phyloP scores from a whole-genome alignment of 1,140 invertebrate species.

The Ceratosolen solmsi region DNA sequence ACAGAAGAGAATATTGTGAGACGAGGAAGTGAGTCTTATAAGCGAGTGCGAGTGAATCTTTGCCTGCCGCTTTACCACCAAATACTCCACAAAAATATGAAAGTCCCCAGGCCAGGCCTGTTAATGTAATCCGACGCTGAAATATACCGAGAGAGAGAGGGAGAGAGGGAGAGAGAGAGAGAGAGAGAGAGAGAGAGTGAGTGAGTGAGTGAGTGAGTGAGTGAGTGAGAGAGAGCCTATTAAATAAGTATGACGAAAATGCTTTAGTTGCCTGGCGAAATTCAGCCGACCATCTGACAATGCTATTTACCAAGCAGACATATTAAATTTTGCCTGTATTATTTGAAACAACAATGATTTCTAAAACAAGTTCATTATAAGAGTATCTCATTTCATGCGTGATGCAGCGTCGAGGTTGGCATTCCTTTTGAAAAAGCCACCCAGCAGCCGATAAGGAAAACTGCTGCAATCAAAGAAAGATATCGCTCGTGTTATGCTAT shows the following conservation, averaged over 20 bases:
- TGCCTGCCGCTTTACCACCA: too few species aligned
- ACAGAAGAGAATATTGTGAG: neutral
- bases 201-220: too few species aligned
- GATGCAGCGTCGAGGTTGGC: neutral
- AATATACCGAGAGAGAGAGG: neutral
- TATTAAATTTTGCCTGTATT: neutral
- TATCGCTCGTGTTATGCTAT: neutral
- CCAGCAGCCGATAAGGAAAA: neutral
- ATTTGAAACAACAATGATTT: neutral
- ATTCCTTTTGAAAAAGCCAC: neutral
- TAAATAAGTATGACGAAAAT: neutral
- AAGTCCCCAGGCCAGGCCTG: too few species aligned
- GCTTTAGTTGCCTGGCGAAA: neutral
- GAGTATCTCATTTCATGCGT: constrained; percentile 3
- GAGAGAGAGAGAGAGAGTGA: too few species aligned
- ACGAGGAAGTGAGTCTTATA: too few species aligned
- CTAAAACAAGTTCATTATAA: neutral
- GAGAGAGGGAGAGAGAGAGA: too few species aligned
- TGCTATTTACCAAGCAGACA: neutral
- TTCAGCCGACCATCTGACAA: neutral
- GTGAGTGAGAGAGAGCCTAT: too few species aligned
- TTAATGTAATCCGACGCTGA: neutral
- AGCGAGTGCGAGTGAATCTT: too few species aligned
- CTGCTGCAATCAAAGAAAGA: neutral
- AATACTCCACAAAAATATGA: too few species aligned